Base-by-base conservation (phyloP, 2,888 invertebrate species). In the Colostygia pectinataria region DNA sequence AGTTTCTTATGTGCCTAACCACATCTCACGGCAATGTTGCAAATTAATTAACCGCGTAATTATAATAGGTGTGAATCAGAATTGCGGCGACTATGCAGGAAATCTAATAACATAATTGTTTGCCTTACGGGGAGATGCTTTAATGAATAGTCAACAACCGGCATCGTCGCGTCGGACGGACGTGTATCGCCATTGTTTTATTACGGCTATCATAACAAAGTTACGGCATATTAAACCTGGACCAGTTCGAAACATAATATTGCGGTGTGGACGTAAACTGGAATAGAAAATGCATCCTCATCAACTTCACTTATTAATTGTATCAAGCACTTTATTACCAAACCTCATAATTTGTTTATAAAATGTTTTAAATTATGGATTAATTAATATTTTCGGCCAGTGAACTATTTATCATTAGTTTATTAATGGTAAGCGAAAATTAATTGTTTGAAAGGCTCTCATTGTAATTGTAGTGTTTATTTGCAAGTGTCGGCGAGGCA, bases 81-180 rank as follows among this genome's bases (percentile, higher is more conserved):
- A 75, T 72, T 59, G 68, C 70, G 71, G 63, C 66, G 68, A 71
- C 73, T 75, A 74, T 74, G 71, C 68, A 71, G 76, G 70, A 74
- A 80, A 80, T 81, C 75, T 82, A 83, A 84, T 86, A 85, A 80
- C 80, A 79, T 73, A 78, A 71, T 77, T 86, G 83, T 86, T 87
- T 86, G 80, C 77, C 66, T 83, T 78, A 71, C 70, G 73, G 74
- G 66, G 77, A 80, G 79, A 80, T 81, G 83, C 77, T 80, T 73
- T 87, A 84, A 87, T 87, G 83, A 86, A 88, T 87, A 85, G 85
- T 81, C 79, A 88, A 89, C 86, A 88, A 67, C 66, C 66, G 68
- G 64, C 66, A 64, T 62, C 73, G 74, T 64, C 66, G 68, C 68
- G 66, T 65, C 70, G 69, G 67, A 71, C 70, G 69, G 67, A 71